phyloP scores from a whole-genome alignment of 2,797 vertebrate species.

The Novumbra hubbsi region DNA sequence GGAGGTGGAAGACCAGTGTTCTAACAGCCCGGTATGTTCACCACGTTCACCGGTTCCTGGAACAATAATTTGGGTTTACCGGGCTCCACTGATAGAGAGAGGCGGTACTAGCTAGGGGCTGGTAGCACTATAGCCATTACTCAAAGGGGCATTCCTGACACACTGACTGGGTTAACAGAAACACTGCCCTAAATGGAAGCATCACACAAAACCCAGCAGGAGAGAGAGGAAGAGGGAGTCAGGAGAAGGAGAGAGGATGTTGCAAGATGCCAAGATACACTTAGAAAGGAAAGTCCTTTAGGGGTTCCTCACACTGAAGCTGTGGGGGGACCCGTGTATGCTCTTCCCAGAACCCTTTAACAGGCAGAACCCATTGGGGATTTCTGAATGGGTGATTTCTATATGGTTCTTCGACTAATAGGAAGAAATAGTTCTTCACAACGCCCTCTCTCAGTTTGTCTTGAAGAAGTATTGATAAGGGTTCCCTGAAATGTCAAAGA shows the following conservation, averaged over 20 bases:
- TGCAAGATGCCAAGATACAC: not conserved
- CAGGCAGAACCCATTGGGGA: no score
- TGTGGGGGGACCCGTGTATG: no score
- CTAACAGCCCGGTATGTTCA: not conserved
- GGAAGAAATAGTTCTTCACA: no score
- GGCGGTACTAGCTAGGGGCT: constrained; percentile 5
- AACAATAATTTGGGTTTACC: not conserved
- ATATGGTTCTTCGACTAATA: no score
- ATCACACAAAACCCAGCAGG: constrained; percentile 40
- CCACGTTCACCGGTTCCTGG: not conserved
- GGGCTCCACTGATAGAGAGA: constrained; percentile 5
- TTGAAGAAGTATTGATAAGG: no score
- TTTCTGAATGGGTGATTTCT: no score
- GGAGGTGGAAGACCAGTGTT: not conserved
- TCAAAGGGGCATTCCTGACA: constrained; percentile 57
- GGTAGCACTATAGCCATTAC: constrained; percentile 20
- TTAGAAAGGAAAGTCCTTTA: no score
- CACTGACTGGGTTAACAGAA: constrained; percentile 33
- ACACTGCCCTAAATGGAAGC: constrained; percentile 63
- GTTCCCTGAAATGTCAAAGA: no score
- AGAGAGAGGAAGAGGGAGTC: not conserved
- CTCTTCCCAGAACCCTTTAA: no score
- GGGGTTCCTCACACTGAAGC: no score
- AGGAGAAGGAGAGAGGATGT: constrained; percentile 2
- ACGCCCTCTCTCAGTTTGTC: no score